These are phyloP conservation scores for Anarsia innoxiella DNA, from an alignment of 2,888 invertebrate species.

Conservation along the genomic window DNA sequence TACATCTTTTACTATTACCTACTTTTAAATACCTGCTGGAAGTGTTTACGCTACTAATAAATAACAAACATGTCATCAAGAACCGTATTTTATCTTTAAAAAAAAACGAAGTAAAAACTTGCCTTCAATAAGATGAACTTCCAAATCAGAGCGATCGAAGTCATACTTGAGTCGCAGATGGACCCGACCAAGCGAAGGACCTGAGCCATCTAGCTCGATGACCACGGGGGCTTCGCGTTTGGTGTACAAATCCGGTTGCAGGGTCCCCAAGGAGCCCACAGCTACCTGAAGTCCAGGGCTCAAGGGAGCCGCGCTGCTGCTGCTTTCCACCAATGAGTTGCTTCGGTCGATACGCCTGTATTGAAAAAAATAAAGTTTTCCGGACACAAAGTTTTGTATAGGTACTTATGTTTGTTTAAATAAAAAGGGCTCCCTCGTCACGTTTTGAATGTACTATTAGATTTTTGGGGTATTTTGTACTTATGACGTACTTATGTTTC, in stretches of 20 bases:
- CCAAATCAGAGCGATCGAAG: conserved; percentile 91
- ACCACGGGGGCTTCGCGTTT: conserved; percentile 86
- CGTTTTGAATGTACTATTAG: too few species aligned
- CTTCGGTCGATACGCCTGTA: conserved; percentile 69
- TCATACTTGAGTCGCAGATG: conserved; percentile 92
- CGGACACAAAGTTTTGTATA: neutral
- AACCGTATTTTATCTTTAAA: too few species aligned
- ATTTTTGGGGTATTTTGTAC: too few species aligned
- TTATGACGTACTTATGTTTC: too few species aligned
- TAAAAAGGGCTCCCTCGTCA: too few species aligned
- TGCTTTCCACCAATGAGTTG: conserved; percentile 67
- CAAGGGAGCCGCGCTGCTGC: conserved; percentile 57
- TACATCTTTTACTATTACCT: too few species aligned
- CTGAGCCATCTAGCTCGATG: conserved; percentile 76
- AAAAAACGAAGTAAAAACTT: too few species aligned
- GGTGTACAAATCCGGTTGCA: conserved; percentile 91
- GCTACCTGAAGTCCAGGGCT: conserved; percentile 58
- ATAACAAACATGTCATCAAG: too few species aligned
- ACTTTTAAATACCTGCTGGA: too few species aligned
- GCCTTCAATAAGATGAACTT: conserved; percentile 95
- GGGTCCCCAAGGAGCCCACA: conserved; percentile 80
- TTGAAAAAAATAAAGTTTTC: too few species aligned
- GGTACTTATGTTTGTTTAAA: neutral
- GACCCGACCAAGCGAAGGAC: conserved; percentile 85
- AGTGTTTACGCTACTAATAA: too few species aligned